phyloP scores from a whole-genome alignment of 2,113 vertebrate genomes.

The Oncorhynchus keta region DNA sequence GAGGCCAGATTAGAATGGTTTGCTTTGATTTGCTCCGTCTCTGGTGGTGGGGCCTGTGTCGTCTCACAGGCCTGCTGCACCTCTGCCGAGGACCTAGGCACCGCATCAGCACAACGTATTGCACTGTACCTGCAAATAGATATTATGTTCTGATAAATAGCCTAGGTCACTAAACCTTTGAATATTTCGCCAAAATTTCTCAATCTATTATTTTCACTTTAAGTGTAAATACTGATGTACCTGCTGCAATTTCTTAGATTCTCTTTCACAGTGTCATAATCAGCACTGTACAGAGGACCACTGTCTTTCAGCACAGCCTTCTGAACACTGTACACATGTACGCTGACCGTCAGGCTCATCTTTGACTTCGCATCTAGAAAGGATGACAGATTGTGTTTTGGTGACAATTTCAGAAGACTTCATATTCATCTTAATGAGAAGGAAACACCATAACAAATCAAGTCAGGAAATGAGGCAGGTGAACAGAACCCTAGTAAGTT shows the following conservation, averaged over 20 bases:
- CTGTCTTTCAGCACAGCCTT: constrained; percentile 92
- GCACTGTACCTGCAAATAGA: constrained; percentile 81
- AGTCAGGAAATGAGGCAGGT: too few relatives aligned
- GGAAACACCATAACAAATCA: too few relatives aligned
- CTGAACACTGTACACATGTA: constrained; percentile 96
- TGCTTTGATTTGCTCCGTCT: constrained; percentile 20
- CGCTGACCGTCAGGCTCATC: constrained; percentile 78
- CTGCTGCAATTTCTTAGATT: constrained; percentile 89
- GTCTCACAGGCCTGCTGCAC: constrained; percentile 49
- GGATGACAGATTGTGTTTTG: background rate
- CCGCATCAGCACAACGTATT: constrained; percentile 80
- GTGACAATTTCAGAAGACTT: background rate
- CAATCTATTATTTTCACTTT: background rate
- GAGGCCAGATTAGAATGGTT: constrained; percentile 34
- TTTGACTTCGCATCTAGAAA: constrained; percentile 85
- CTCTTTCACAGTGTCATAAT: constrained; percentile 91
- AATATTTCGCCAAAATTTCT: background rate
- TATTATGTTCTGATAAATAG: background rate
- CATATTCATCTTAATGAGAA: background rate
- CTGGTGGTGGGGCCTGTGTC: background rate
- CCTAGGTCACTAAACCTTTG: background rate
- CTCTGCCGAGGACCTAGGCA: constrained; percentile 68
- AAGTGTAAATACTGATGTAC: constrained; percentile 69
- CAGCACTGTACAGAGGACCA: constrained; percentile 87
- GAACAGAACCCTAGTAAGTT: too few relatives aligned